A percentile compares a stretch with the other conserved stretches of the same genome.
phyloP scores from a whole-genome alignment of 2,888 invertebrate species.

The Acleris laterana region DNA sequence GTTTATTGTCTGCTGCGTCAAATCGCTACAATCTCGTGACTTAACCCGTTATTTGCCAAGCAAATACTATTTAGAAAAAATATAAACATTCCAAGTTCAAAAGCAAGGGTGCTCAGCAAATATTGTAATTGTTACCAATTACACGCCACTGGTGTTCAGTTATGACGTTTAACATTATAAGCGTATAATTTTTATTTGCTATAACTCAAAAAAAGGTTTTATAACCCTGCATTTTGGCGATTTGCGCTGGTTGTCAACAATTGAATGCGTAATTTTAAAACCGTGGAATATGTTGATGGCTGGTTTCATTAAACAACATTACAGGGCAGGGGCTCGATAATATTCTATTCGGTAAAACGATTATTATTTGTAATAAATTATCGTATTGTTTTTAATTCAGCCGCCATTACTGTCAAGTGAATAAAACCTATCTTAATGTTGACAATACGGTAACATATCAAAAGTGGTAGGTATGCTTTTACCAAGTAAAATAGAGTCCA shows the following conservation, averaged over 20 bases:
- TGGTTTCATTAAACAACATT: no score
- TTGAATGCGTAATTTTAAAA: constrained; percentile 3
- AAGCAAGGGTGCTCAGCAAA: constrained; percentile 60
- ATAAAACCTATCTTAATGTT: no score
- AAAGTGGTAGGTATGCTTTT: no score
- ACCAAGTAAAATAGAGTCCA: no score
- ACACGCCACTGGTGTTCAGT: constrained; percentile 56
- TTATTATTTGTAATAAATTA: no score
- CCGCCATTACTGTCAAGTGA: no score
- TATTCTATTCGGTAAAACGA: no score
- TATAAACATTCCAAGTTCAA: constrained; percentile 60
- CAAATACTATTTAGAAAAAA: constrained; percentile 53
- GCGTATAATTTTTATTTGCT: constrained; percentile 34
- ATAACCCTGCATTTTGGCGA: constrained; percentile 18
- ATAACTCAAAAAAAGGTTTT: constrained; percentile 12
- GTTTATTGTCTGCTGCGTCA: neutral
- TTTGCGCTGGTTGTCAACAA: constrained; percentile 30
- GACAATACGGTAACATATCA: no score
- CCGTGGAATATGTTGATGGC: neutral
- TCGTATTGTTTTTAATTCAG: no score
- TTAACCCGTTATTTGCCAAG: constrained; percentile 43
- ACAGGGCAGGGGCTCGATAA: no score
- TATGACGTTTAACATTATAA: constrained; percentile 22
- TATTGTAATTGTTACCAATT: constrained; percentile 77
- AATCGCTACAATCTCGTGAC: constrained; percentile 9